Evolutionary conservation across 1,140 invertebrate species (phyloP).

Genomic region (Psix sp.): DNA sequence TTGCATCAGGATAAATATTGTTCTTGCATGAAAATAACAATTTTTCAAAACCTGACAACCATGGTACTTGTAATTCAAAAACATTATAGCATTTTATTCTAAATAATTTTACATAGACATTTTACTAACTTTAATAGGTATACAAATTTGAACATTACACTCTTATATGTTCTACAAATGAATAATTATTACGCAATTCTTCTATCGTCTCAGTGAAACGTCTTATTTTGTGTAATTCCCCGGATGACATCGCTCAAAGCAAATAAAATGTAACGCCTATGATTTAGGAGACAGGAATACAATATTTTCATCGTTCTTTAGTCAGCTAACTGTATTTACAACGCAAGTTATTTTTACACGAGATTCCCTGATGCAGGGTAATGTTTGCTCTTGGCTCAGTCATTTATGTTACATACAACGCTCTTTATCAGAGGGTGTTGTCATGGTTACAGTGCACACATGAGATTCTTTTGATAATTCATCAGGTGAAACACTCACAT

Average conservation of each 20-base stretch:
- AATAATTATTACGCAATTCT: conserved; percentile 7
- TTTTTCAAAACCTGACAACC: too few relatives aligned
- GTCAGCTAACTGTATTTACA: conserved; percentile 52
- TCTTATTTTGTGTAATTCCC: conserved; percentile 2
- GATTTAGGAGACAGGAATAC: conserved; percentile 33
- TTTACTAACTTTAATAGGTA: too few relatives aligned
- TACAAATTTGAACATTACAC: too few relatives aligned
- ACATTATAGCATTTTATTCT: too few relatives aligned
- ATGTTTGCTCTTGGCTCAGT: conserved; percentile 48
- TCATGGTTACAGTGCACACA: conserved; percentile 71
- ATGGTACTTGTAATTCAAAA: too few relatives aligned
- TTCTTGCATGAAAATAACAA: too few relatives aligned
- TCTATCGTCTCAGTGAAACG: background rate
- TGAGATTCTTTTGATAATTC: conserved; percentile 67
- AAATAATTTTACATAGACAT: too few relatives aligned
- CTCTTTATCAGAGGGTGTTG: conserved; percentile 66
- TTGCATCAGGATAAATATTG: too few relatives aligned
- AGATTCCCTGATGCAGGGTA: conserved; percentile 49
- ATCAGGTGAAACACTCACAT: conserved; percentile 63
- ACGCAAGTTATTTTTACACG: conserved; percentile 55
- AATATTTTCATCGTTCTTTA: conserved; percentile 33
- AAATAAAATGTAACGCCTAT: conserved; percentile 20
- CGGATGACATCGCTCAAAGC: background rate
- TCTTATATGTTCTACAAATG: too few relatives aligned
- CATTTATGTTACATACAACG: conserved; percentile 40